Evolutionary conservation across 2,797 vertebrate species (phyloP), one percentile per base, ranked within the genome.

Genomic region (Cuculus canorus): DNA sequence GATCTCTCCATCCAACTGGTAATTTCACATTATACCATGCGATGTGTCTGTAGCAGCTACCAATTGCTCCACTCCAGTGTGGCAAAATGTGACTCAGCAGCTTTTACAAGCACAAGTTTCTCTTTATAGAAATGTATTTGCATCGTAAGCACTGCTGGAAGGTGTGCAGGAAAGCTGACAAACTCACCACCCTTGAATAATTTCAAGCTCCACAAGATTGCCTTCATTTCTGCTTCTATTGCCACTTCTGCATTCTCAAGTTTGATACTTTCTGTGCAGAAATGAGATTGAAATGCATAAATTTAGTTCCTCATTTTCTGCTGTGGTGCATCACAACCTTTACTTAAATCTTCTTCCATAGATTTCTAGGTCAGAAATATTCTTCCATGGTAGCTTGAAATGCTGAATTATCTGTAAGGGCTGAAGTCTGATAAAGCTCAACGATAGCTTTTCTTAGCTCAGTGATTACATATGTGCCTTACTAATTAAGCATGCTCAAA

Each of bases 151-250:
- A 73, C 33, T 86, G 86, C 54, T 35, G 43, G 54, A 90, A 94
- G 82, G 47, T 91, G 77, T 72, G 63, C 70, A 70, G 63, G 75
- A 83, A 88, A 92, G 83, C 54, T 9, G 27, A 75, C 63, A 90
- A 89, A 68, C 43, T 91, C 90, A 66, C n/a, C 83, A 93, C 56
- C 54, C 73, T 66, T 73, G 63, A 94, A 90, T 86, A 88, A 84
- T 79, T 79, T 84, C 77, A 59, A 66, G 43, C 43, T 79, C 57
- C 70, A 77, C 30, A 79, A 69, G 70, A 79, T 5, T 78, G 59
- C 35, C 41, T 77, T 94, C n/a, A 90, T 61, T 78, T 77, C 59
- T 52, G 12, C 30, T 82, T 70, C 68, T 93, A 13, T 28, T 77
- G 66, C 56, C 63, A 63, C 32, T 95, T 86, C 37, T 86, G 77